A percentile compares a stretch with the other conserved stretches of the same genome.
These are phyloP conservation scores for Apis laboriosa DNA, from an alignment of 1,140 invertebrate genomes.

Conservation along the genomic window DNA sequence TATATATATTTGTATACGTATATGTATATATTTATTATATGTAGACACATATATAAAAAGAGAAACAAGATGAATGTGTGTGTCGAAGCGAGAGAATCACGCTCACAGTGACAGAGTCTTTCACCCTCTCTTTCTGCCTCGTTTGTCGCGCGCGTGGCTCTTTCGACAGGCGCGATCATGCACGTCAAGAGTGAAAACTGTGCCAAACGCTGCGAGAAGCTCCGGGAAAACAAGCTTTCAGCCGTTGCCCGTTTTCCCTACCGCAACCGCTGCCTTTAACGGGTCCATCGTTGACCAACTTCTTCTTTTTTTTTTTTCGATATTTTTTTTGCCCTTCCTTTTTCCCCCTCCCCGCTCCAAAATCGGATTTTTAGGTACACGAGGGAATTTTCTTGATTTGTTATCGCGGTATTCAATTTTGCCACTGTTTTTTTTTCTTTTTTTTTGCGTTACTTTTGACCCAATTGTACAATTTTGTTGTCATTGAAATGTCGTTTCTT, in stretches of 20 bases:
- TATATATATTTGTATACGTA: too few species aligned
- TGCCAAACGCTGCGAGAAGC: constrained; percentile 56
- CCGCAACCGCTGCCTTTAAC: constrained; percentile 18
- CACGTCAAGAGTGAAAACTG: constrained; percentile 63
- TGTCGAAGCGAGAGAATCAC: constrained; percentile 4
- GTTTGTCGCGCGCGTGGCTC: constrained; percentile 37
- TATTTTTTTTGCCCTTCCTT: not conserved
- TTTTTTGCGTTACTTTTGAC: too few species aligned
- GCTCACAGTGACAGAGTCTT: constrained; percentile 11
- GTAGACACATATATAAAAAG: not conserved
- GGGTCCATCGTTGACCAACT: not conserved
- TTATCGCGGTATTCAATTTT: too few species aligned
- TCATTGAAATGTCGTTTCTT: too few species aligned
- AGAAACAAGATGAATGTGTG: not conserved
- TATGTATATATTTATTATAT: not conserved
- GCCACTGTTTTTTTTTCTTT: too few species aligned
- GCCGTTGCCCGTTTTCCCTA: constrained; percentile 14
- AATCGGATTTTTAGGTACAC: too few species aligned
- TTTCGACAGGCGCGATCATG: constrained; percentile 61
- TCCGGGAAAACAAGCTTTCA: constrained; percentile 48
- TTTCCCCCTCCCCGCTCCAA: too few species aligned
- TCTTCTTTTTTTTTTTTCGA: not conserved
- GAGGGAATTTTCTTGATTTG: too few species aligned
- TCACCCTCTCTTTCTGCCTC: constrained; percentile 48
- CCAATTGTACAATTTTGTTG: too few species aligned